These are phyloP conservation scores for Dryoscopus gambensis DNA, from an alignment of 2,113 vertebrate species.

Conservation along the genomic window DNA sequence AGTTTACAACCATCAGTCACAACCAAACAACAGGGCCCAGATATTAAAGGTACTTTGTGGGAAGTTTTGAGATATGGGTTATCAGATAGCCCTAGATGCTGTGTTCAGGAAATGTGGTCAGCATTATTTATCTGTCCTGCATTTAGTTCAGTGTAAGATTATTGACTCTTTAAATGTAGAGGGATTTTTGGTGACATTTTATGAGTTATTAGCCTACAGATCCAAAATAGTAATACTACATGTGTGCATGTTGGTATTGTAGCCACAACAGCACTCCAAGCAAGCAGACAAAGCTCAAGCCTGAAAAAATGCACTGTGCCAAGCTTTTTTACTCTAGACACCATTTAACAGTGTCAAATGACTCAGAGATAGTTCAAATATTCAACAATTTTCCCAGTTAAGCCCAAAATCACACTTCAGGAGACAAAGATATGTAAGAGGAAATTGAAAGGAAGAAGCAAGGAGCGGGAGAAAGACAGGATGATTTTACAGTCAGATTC, in stretches of 20 bases:
- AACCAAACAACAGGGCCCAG: neutral
- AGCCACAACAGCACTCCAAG: neutral
- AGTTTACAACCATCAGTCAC: neutral
- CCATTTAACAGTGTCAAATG: neutral
- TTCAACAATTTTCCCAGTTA: neutral
- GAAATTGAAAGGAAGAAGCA: neutral
- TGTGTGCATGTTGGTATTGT: neutral
- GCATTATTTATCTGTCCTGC: neutral
- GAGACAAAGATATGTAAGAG: neutral
- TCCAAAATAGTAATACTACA: neutral
- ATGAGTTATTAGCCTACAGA: neutral
- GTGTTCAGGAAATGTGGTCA: neutral
- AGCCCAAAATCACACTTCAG: neutral
- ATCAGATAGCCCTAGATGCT: neutral
- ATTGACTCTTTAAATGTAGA: neutral
- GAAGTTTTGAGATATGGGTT: neutral
- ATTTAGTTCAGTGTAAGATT: neutral
- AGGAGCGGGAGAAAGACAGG: neutral
- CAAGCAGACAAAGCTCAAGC: neutral
- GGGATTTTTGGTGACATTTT: neutral
- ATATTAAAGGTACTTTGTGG: neutral
- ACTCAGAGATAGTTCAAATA: neutral
- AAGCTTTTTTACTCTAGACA: neutral
- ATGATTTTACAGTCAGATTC: neutral
- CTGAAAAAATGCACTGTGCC: neutral